Percentiles rank a stretch among this genome's conserved stretches.
These are phyloP conservation scores for Cantharis rufa DNA, from an alignment of 2,888 invertebrate species.

Conservation along the genomic window DNA sequence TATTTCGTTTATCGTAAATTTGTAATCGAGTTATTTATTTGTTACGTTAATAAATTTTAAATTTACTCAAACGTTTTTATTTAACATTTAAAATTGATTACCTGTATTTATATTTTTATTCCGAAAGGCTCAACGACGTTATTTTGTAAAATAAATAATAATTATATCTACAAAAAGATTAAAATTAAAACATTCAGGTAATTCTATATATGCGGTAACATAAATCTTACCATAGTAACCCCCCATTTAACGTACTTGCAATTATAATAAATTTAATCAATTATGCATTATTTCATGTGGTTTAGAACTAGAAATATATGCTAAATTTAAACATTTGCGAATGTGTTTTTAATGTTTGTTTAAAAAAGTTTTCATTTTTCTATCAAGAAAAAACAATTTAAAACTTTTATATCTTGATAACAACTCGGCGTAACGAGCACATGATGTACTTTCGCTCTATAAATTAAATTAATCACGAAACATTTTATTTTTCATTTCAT, in stretches of 20 bases:
- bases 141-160: neutral
- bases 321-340: neutral
- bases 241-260: neutral
- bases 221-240: neutral
- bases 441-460: conserved; percentile 31
- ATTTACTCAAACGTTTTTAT: neutral
- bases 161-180: neutral
- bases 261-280: neutral
- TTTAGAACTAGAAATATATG: neutral
- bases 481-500: conserved; percentile 43
- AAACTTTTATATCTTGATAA: conserved; percentile 11
- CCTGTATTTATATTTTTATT: neutral
- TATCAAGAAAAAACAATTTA: neutral
- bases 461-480: conserved; percentile 43
- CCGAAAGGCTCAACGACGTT: neutral
- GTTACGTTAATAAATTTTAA: neutral
- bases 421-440: conserved; percentile 24
- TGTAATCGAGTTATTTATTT: neutral
- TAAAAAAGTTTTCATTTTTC: neutral
- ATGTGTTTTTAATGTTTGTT: neutral
- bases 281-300: neutral
- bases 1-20: neutral
- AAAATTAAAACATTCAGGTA: neutral
- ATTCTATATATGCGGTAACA: neutral
- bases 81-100: neutral